These are phyloP conservation scores for Wiebesia pumilae DNA, from an alignment of 1,140 invertebrate species.

Conservation along the genomic window DNA sequence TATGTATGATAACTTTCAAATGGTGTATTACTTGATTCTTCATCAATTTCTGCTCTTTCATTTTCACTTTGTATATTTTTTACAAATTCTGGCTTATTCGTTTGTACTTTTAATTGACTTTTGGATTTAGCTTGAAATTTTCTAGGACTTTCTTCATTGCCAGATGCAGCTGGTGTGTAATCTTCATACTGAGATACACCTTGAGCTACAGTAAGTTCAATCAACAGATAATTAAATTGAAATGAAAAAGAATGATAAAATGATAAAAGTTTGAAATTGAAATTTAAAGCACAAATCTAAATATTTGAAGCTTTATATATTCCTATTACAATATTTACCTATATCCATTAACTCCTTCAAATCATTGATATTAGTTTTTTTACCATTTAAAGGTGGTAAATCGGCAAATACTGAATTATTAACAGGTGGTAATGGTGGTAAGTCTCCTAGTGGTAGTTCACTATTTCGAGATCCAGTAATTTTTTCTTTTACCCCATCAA, in stretches of 20 bases:
- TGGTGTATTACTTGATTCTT: conserved; percentile 70
- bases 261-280: no score
- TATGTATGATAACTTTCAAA: conserved; percentile 65
- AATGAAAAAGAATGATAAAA: no score
- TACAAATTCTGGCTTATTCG: conserved; percentile 61
- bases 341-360: conserved; percentile 73
- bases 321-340: conserved; percentile 59
- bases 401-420: conserved; percentile 70
- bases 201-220: conserved; percentile 59
- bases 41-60: conserved; percentile 71
- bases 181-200: conserved; percentile 72
- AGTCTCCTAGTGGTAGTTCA: conserved; percentile 67
- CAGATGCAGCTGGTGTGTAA: conserved; percentile 71
- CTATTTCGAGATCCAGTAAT: conserved; percentile 53
- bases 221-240: not conserved
- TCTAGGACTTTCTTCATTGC: conserved; percentile 69
- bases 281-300: no score
- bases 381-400: conserved; percentile 70
- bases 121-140: conserved; percentile 65
- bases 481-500: conserved; percentile 69
- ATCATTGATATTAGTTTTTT: conserved; percentile 73
- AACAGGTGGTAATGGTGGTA: conserved; percentile 68
- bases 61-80: conserved; percentile 66
- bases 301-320: not conserved
- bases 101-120: conserved; percentile 58